A percentile compares a stretch with the other conserved stretches of the same genome.
phyloP scores from a whole-genome alignment of 2,113 vertebrate genomes.

The Octodon degus region DNA sequence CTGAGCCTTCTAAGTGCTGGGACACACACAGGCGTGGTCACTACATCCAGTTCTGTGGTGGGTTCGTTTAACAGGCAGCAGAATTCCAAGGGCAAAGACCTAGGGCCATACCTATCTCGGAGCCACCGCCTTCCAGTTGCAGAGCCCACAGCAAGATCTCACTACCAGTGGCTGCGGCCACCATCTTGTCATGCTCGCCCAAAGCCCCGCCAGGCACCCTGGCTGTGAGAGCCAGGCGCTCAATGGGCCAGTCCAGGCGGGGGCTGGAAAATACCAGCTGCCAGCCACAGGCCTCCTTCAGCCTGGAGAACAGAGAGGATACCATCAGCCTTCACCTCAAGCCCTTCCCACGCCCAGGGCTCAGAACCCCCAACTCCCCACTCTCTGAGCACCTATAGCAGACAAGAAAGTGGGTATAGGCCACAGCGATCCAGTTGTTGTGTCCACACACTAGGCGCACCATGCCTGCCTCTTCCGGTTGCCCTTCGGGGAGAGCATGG shows the following conservation, averaged over 20 bases:
- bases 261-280: conserved; percentile 95
- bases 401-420: conserved; percentile 93
- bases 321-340: neutral
- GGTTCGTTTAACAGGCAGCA: neutral
- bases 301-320: conserved; percentile 80
- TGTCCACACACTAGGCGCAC: conserved; percentile 94
- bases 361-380: neutral
- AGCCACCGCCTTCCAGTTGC: conserved; percentile 91
- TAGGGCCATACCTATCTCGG: conserved; percentile 89
- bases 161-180: conserved; percentile 90
- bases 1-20: neutral
- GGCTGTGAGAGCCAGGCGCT: conserved; percentile 93
- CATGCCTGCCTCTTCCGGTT: conserved; percentile 88
- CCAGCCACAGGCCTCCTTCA: conserved; percentile 96
- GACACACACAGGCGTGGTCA: neutral
- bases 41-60: accelerated
- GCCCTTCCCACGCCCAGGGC: neutral
- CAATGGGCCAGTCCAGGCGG: conserved; percentile 93
- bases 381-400: conserved; percentile 90
- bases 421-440: conserved; percentile 96
- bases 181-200: conserved; percentile 96
- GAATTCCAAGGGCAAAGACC: neutral
- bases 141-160: conserved; percentile 96
- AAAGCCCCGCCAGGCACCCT: conserved; percentile 91
- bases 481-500: conserved; percentile 77